Conservation (phyloP, 30 jellyfish, hydroid and myxozoan genomes). For the Cassiopea xamachana region DNA sequence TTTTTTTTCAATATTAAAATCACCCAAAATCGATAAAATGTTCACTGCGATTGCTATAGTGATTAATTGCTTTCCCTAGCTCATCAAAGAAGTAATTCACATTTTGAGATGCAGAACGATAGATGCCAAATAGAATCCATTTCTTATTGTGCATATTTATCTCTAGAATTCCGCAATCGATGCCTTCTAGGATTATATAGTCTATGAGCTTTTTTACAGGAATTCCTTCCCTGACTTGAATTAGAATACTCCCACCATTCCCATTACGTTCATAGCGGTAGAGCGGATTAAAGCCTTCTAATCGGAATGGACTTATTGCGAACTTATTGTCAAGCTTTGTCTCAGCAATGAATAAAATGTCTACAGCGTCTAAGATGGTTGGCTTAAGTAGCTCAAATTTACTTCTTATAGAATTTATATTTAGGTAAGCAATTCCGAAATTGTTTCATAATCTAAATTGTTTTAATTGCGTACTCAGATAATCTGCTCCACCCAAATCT, state of each 20-base stretch:
- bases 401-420: neutral
- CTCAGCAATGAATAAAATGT: neutral
- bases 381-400: neutral
- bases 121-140: neutral
- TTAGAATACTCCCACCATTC: neutral
- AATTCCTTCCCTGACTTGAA: neutral
- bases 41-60: neutral
- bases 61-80: constrained; percentile 12
- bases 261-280: neutral
- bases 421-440: constrained; percentile 5
- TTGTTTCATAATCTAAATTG: constrained; percentile 17
- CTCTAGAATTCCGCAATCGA: constrained; percentile 25
- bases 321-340: constrained; percentile 1
- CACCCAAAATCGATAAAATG: neutral
- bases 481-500: constrained; percentile 36
- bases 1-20: neutral
- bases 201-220: neutral
- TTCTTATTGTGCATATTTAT: constrained; percentile 24
- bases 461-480: constrained; percentile 19
- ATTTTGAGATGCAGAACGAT: constrained; percentile 20
- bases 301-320: neutral
- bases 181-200: constrained; percentile 11
- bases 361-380: neutral
- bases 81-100: constrained; percentile 22
- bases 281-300: neutral